phyloP scores from a whole-genome alignment of 2,888 invertebrate genomes.

The Mycalesis mineus region DNA sequence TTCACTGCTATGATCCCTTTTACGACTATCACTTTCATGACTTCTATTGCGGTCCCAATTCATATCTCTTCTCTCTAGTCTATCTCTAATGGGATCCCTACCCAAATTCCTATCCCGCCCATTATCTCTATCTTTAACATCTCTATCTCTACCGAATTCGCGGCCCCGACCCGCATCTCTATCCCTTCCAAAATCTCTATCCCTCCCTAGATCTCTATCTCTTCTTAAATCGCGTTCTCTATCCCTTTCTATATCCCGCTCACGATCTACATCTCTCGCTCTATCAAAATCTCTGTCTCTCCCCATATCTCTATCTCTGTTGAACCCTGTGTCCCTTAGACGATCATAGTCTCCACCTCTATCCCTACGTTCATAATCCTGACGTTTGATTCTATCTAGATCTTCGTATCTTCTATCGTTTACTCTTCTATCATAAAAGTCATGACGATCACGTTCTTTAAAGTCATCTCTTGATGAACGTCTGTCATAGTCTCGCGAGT shows the following conservation, averaged over 20 bases:
- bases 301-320: slow-evolving; percentile 38
- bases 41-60: slow-evolving; percentile 48
- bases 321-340: slow-evolving; percentile 37
- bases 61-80: slow-evolving; percentile 38
- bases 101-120: slow-evolving; percentile 38
- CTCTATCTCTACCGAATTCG: slow-evolving; percentile 32
- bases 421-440: slow-evolving; percentile 36
- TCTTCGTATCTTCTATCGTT: slow-evolving; percentile 46
- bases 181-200: slow-evolving; percentile 35
- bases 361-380: slow-evolving; percentile 38
- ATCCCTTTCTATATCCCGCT: not conserved
- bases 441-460: slow-evolving; percentile 30
- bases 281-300: slow-evolving; percentile 36
- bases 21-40: slow-evolving; percentile 55
- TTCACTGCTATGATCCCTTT: slow-evolving; percentile 57
- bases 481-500: slow-evolving; percentile 38
- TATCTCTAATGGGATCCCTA: slow-evolving; percentile 41
- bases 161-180: slow-evolving; percentile 46
- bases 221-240: slow-evolving; percentile 30
- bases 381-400: slow-evolving; percentile 40
- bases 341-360: slow-evolving; percentile 40
- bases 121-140: slow-evolving; percentile 37
- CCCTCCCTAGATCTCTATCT: slow-evolving; percentile 38
- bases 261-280: slow-evolving; percentile 15
- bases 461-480: slow-evolving; percentile 41